These are phyloP conservation scores for Melospiza melodia DNA, from an alignment of 2,113 vertebrate species.

Conservation along the genomic window DNA sequence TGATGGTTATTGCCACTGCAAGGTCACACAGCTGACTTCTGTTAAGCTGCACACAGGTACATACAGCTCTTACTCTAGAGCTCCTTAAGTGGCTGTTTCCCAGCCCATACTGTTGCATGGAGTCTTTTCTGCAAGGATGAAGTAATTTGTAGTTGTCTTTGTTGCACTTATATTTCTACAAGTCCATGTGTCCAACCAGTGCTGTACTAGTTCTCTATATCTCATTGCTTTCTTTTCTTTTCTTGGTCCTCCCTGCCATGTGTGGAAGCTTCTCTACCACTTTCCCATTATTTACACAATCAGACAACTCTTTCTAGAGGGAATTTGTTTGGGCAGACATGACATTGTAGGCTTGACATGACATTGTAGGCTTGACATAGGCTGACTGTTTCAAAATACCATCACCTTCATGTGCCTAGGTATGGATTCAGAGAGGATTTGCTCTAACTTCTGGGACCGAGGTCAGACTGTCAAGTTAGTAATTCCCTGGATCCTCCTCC, in stretches of 20 bases:
- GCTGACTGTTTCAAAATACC: background rate
- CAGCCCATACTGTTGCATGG: background rate
- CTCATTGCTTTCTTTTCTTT: background rate
- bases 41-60: background rate
- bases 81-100: background rate
- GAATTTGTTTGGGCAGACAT: background rate
- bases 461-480: fast-evolving
- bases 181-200: fast-evolving
- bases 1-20: background rate
- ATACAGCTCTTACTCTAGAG: background rate
- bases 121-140: background rate
- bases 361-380: no score
- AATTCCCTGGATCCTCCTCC: background rate
- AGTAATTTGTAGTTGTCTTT: background rate
- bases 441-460: background rate
- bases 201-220: fast-evolving
- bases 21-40: background rate
- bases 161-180: background rate
- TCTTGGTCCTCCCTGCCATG: background rate
- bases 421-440: background rate
- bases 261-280: background rate
- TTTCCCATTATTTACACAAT: background rate
- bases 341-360: no score
- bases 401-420: background rate
- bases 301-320: background rate